phyloP scores from a whole-genome alignment of 2,888 invertebrate species.

The Anagyrus pseudococci region DNA sequence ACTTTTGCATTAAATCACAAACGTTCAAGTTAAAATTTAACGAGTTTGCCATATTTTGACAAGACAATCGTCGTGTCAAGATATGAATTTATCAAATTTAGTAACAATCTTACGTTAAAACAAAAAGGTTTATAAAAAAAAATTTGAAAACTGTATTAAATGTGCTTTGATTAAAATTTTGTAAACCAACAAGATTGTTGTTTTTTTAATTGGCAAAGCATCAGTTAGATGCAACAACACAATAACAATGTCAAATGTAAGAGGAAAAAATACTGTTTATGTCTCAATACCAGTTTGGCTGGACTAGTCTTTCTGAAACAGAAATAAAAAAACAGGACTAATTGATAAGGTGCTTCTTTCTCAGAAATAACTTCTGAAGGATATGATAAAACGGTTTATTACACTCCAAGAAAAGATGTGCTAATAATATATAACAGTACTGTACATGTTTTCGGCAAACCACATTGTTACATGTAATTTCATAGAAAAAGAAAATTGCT shows the following conservation, averaged over 20 bases:
- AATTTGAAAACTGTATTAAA: background rate
- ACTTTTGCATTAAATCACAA: too few relatives aligned
- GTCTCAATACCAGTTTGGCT: constrained; percentile 54
- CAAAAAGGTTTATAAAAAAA: background rate
- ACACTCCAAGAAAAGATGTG: constrained; percentile 8
- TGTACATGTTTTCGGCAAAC: background rate
- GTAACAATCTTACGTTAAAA: too few relatives aligned
- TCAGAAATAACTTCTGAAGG: too few relatives aligned
- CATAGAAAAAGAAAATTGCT: too few relatives aligned
- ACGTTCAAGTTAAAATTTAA: too few relatives aligned
- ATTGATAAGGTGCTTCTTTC: constrained; percentile 42
- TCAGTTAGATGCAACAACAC: constrained; percentile 28
- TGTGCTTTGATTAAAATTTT: background rate
- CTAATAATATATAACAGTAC: background rate
- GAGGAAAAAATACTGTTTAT: constrained; percentile 38
- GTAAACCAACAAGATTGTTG: background rate
- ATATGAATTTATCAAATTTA: too few relatives aligned
- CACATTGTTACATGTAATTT: constrained; percentile 1
- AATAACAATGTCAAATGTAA: constrained; percentile 6
- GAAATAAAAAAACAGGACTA: constrained; percentile 61
- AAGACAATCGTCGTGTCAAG: too few relatives aligned
- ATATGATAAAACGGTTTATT: constrained; percentile 12
- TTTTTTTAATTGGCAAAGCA: too few relatives aligned
- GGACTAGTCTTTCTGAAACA: constrained; percentile 61
- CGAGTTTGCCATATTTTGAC: too few relatives aligned